phyloP scores from a whole-genome alignment of 2,113 vertebrate species.

The Coregonus clupeaformis region DNA sequence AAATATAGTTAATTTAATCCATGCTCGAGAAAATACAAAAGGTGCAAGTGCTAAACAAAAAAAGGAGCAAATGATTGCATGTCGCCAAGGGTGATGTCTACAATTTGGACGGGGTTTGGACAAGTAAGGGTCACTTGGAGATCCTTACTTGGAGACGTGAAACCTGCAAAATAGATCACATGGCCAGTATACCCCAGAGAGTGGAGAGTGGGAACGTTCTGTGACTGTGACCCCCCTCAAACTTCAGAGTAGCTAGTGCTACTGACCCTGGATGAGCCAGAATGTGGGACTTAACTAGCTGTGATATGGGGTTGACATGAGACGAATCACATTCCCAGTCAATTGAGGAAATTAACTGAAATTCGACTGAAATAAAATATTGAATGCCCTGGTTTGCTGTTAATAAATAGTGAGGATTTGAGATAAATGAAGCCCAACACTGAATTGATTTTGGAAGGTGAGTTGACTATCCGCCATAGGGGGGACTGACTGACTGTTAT shows the following conservation, averaged over 20 bases:
- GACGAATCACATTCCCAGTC: neutral
- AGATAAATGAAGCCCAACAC: neutral
- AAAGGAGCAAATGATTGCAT: too few relatives aligned
- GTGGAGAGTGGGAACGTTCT: too few relatives aligned
- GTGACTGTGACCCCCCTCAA: neutral
- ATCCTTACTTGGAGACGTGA: too few relatives aligned
- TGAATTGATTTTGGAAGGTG: conserved; percentile 35
- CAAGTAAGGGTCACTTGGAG: too few relatives aligned
- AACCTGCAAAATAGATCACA: too few relatives aligned
- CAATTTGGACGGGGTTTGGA: too few relatives aligned
- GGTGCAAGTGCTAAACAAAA: too few relatives aligned
- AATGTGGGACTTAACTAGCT: neutral
- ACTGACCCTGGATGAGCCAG: too few relatives aligned
- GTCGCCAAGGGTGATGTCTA: too few relatives aligned
- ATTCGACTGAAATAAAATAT: neutral
- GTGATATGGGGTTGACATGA: neutral
- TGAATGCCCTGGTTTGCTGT: neutral
- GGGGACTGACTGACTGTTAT: conserved; percentile 55
- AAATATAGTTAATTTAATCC: too few relatives aligned
- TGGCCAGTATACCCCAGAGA: too few relatives aligned
- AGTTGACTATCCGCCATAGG: conserved; percentile 31
- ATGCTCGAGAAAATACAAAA: too few relatives aligned
- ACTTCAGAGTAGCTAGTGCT: neutral
- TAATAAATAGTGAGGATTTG: neutral
- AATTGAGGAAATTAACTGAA: neutral